Evolutionary conservation across 2,113 vertebrate species (phyloP), one percentile per base, ranked within the genome.

Genomic region (Nematolebias whitei): DNA sequence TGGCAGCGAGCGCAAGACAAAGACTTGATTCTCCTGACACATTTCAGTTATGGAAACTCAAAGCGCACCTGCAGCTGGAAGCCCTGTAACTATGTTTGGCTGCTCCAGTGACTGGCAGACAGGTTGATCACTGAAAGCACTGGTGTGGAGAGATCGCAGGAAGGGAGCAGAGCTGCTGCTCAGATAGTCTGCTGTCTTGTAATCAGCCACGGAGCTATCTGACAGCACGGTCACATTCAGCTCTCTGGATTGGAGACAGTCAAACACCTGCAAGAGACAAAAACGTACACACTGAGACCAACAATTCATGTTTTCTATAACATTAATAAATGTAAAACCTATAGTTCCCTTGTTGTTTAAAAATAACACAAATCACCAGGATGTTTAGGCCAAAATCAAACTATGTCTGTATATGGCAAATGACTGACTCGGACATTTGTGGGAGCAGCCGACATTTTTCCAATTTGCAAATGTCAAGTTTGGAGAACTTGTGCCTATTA

Each of bases 21-120:
- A 35, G 9, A 10, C 5, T 6, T 6, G 9, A 9, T 44, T 61
- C 18, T 38, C 49, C 14, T 26, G 47, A 58, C 40, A 56, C 18
- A 16, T 12, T 4, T 4, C 0, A 38, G 29, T 45, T 19, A 39
- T 0, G 38, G 13, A 38, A 20, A 26, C 1, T 22, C 5, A 15
- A 5, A 24, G 12, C 39, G 55, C 57, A 98, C 98, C 97, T 92
- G 97, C 95, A 35, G 97, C 96, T 52, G 96, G 91, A 11, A 98
- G 94, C 19, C 94, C 96, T 16, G 93, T 93, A 2, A 93, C 84
- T 0, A 99, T 95, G 73, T 99, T 99, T 1, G 98, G 98, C 11
- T 95, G 98, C 49, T 98, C 96, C 64, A 99, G 91, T 23, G 94
- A 79, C 0, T 88, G 81, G 74, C 96, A 97, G 54, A 82, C 90